These are phyloP conservation scores for Mythimna ferrago DNA, from an alignment of 2,888 invertebrate genomes.

Conservation along the genomic window DNA sequence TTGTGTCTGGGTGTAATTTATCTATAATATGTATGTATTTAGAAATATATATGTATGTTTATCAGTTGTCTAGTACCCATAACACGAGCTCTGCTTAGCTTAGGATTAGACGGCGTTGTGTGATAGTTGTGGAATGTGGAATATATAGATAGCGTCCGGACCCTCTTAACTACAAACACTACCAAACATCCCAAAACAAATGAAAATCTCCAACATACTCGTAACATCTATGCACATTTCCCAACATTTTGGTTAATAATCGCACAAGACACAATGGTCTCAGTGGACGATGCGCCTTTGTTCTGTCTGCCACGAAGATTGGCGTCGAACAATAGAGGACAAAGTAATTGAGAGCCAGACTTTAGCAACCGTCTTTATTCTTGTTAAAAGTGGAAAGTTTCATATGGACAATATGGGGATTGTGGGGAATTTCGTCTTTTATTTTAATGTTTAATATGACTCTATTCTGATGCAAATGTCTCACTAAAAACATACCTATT, in stretches of 20 bases:
- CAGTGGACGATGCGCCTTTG: slow-evolving; percentile 20
- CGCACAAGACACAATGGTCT: slow-evolving; percentile 21
- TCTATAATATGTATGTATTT: too few species aligned
- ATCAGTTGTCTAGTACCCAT: too few species aligned
- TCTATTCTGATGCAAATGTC: background rate
- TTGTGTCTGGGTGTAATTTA: too few species aligned
- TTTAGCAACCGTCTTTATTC: slow-evolving; percentile 28
- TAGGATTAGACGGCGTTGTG: too few species aligned
- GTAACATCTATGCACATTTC: slow-evolving; percentile 2
- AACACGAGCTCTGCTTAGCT: too few species aligned
- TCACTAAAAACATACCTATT: too few species aligned
- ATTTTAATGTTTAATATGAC: slow-evolving; percentile 5
- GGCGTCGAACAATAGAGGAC: slow-evolving; percentile 26
- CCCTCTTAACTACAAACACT: background rate
- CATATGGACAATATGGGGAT: background rate
- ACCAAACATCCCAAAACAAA: background rate
- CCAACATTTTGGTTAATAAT: slow-evolving; percentile 32
- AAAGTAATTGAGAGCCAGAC: slow-evolving; percentile 41
- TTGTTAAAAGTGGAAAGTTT: slow-evolving; percentile 19
- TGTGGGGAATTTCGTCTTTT: background rate
- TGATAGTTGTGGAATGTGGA: too few species aligned
- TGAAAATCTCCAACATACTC: slow-evolving; percentile 3
- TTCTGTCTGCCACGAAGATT: slow-evolving; percentile 22
- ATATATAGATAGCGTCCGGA: too few species aligned
- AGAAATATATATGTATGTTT: too few species aligned